These are phyloP conservation scores for Leptobrachium ailaonicum DNA, from an alignment of 2,113 vertebrate species.

Conservation along the genomic window DNA sequence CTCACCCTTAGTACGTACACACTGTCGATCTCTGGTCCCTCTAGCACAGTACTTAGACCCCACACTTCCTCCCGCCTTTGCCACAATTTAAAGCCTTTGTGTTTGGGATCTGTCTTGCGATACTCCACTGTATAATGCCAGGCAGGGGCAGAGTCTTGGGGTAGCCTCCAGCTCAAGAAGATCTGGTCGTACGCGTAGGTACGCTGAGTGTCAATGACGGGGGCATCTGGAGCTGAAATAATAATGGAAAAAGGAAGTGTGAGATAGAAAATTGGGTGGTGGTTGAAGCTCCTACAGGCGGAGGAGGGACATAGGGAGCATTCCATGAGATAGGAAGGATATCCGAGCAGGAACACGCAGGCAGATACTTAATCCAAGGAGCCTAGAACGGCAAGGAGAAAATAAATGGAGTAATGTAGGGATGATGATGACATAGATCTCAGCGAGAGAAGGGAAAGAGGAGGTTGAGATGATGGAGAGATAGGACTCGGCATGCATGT, in stretches of 20 bases:
- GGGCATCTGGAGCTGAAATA: conserved; percentile 82
- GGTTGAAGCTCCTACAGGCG: too few species aligned
- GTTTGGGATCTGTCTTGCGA: conserved; percentile 78
- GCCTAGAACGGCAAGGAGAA: conserved; percentile 52
- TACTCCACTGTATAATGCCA: conserved; percentile 95
- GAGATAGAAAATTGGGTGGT: conserved; percentile 39
- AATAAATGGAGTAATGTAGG: not conserved
- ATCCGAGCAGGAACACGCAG: conserved; percentile 24
- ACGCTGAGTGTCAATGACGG: conserved; percentile 94
- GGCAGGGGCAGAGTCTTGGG: conserved; percentile 87
- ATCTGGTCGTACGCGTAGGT: conserved; percentile 95
- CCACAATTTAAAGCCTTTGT: conserved; percentile 77
- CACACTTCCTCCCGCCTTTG: conserved; percentile 86
- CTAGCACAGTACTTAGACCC: conserved; percentile 83
- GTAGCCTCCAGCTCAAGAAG: conserved; percentile 93
- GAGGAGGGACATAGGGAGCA: conserved; percentile 40
- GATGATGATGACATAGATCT: not conserved
- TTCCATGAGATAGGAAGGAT: conserved; percentile 53
- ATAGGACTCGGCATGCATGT: conserved; percentile 53
- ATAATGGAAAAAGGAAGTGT: conserved; percentile 33
- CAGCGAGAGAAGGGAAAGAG: not conserved
- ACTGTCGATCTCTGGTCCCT: conserved; percentile 86
- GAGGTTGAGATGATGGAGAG: conserved; percentile 29
- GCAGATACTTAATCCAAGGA: conserved; percentile 51
- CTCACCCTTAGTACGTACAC: conserved; percentile 89